Conservation (phyloP, 2,113 vertebrate species). For the Anthoscopus minutus region DNA sequence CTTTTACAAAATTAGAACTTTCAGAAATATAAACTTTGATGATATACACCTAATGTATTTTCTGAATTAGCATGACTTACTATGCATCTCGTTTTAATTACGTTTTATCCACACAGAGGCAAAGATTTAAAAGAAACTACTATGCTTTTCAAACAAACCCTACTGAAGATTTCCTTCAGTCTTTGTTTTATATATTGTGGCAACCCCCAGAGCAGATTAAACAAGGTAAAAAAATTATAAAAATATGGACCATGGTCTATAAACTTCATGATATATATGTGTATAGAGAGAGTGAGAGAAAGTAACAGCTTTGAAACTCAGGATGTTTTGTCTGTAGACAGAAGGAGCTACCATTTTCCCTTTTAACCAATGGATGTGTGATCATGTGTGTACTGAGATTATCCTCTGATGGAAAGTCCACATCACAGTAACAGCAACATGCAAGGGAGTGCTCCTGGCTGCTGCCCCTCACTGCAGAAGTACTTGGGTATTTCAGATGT, state of each 20-base stretch:
- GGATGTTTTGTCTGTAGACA: neutral
- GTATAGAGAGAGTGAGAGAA: neutral
- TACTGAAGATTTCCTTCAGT: neutral
- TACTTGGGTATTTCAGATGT: neutral
- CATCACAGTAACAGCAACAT: neutral
- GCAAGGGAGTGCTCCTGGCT: neutral
- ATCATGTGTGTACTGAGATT: neutral
- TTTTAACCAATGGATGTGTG: neutral
- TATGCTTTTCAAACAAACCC: neutral
- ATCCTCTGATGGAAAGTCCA: neutral
- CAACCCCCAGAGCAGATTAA: neutral
- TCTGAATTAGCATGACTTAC: neutral
- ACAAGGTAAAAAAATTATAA: neutral
- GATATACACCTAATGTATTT: neutral
- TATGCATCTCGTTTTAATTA: constrained; percentile 3
- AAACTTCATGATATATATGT: neutral
- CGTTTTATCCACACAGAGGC: neutral
- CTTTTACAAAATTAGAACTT: constrained; percentile 16
- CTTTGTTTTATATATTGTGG: neutral
- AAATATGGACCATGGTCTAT: neutral
- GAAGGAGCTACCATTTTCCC: neutral
- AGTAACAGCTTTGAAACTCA: neutral
- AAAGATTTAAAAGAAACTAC: neutral
- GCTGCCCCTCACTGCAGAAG: neutral
- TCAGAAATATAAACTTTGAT: constrained; percentile 12